Conservation (phyloP, 2,797 vertebrate genomes). For the Sylvilagus floridanus region DNA sequence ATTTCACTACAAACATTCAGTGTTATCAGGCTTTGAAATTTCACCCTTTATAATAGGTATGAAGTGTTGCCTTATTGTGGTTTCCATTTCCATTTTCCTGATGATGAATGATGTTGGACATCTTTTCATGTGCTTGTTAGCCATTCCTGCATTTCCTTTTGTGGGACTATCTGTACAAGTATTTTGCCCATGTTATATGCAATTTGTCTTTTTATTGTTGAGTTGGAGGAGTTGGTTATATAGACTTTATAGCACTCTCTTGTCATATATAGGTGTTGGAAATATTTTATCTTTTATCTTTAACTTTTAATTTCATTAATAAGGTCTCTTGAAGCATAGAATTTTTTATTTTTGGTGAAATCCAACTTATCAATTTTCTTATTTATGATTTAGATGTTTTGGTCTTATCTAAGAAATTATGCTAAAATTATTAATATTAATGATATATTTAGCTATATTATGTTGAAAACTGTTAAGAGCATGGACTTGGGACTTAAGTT, state of each 20-base stretch:
- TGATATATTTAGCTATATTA: background rate
- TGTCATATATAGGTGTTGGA: background rate
- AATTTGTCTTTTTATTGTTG: background rate
- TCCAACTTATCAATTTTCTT: background rate
- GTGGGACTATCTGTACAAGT: background rate
- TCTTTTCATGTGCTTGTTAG: background rate
- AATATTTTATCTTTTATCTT: constrained; percentile 37
- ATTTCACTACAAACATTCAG: background rate
- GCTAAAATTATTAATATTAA: background rate
- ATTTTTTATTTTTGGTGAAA: constrained; percentile 15
- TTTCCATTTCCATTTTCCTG: constrained; percentile 41
- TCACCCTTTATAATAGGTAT: background rate
- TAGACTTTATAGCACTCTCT: background rate
- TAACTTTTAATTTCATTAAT: constrained; percentile 26
- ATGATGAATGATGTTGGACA: background rate
- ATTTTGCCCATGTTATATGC: background rate
- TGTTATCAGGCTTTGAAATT: constrained; percentile 1
- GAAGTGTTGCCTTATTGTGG: background rate
- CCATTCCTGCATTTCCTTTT: background rate
- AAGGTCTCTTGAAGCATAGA: background rate
- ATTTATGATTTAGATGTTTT: constrained; percentile 11
- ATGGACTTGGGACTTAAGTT: background rate
- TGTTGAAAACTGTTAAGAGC: background rate
- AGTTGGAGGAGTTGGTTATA: background rate
- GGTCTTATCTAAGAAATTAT: background rate